Evolutionary conservation across 1,140 invertebrate species (phyloP), one percentile per base, ranked within the genome.

Genomic region (Ceratosolen fusciceps): DNA sequence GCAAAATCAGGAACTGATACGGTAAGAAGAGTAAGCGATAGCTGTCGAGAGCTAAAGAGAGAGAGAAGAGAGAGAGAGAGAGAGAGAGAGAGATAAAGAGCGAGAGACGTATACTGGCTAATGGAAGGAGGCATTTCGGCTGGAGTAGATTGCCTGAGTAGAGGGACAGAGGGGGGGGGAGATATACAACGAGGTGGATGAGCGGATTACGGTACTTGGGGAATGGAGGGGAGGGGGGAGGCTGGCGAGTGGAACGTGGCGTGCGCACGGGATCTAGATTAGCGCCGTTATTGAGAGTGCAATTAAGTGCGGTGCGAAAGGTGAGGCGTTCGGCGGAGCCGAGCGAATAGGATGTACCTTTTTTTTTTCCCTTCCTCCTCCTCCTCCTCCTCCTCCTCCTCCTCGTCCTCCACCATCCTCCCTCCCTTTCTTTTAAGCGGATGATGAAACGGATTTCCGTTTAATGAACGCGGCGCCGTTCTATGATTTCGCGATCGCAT

Each of bases 251-350:
- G n/a, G n/a, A 49, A 0, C 7, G n/a, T 54, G 52, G n/a, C 34
- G n/a, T 39, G 31, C 72, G n/a, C 68, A 14, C 7, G 54, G 34
- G 24, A 74, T 80, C 78, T 75, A 80, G 78, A 80, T 80, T 80
- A 75, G 72, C 78, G 0, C 71, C 54, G 73, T 80, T 75, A 80
- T 80, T 75, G 71, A 49, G 37, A 78, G 43, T 31, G 54, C 29
- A 72, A 58, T 72, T 70, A 58, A 77, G 60, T 29, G 26, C 56
- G 68, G 60, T 70, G 68, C 77, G 19, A 65, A 65, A 29, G 52
- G 58, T 73, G 71, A 58, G 43, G 39, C 67, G 4, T 47, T 68
- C 7, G 12, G 24, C 7, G 12, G 24, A 68, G 19, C 24, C 24
- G 34, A 67, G 3, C 19, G 10, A 39, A 31, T 21, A 68, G 67